These are phyloP conservation scores for Drosophila rhopaloa DNA, from an alignment of 1,140 invertebrate species.

Conservation along the genomic window DNA sequence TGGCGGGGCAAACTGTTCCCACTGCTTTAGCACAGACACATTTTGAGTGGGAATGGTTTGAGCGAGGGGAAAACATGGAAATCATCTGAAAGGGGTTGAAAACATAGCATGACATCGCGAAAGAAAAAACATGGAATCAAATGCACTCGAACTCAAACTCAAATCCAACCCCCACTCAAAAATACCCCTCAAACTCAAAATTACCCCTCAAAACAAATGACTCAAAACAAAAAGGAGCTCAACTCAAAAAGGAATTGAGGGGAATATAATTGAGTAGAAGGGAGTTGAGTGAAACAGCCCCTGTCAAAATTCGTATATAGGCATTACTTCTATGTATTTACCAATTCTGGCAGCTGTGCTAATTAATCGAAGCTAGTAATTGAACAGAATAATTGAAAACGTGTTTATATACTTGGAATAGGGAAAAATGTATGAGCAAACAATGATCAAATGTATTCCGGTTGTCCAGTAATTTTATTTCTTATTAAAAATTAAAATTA, in stretches of 20 bases:
- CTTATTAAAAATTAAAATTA: too few species aligned
- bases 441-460: neutral
- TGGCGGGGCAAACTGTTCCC: constrained; percentile 30
- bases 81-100: constrained; percentile 35
- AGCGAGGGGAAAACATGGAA: constrained; percentile 15
- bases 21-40: constrained; percentile 30
- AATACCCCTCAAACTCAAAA: constrained; percentile 25
- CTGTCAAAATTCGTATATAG: constrained; percentile 1
- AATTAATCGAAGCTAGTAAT: constrained; percentile 66
- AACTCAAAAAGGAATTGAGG: constrained; percentile 14
- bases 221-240: neutral
- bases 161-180: constrained; percentile 32
- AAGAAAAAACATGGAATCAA: constrained; percentile 19
- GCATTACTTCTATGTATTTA: constrained; percentile 11
- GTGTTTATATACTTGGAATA: neutral
- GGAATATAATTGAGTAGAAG: constrained; percentile 4
- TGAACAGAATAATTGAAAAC: constrained; percentile 36
- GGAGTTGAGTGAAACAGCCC: constrained; percentile 8
- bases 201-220: neutral
- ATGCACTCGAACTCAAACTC: constrained; percentile 40
- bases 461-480: neutral
- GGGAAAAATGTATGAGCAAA: neutral
- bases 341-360: constrained; percentile 50
- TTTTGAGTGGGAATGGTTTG: constrained; percentile 33
- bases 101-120: constrained; percentile 27